Percentiles rank a stretch among this genome's conserved stretches.
Evolutionary conservation across 2,113 vertebrate species (phyloP).

Genomic region (Equus quagga): DNA sequence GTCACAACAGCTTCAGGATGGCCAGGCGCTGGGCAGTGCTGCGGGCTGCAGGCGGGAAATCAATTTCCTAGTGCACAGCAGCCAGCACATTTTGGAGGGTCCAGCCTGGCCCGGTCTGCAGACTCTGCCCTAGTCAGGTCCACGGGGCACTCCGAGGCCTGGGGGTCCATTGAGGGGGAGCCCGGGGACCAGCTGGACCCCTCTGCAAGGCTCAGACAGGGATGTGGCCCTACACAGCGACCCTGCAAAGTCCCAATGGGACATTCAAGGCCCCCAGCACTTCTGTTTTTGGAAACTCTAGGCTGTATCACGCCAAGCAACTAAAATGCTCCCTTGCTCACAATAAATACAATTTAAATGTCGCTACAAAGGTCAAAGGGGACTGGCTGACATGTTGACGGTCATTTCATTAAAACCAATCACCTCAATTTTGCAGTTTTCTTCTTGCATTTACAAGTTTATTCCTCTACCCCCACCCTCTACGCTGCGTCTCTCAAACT

Average conservation of each 20-base stretch:
- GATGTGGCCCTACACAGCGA: accelerated
- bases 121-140: conserved; percentile 46
- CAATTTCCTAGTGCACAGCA: conserved; percentile 76
- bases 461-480: background rate
- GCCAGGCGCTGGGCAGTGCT: conserved; percentile 81
- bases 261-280: background rate
- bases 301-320: background rate
- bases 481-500: background rate
- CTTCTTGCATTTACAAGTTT: background rate
- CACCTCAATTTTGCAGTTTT: background rate
- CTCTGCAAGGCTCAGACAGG: accelerated
- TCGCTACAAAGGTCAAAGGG: background rate
- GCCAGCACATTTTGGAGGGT: conserved; percentile 81
- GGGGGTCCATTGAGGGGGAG: background rate
- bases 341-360: background rate
- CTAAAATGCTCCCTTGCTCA: background rate
- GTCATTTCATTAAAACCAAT: background rate
- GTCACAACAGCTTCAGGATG: conserved; percentile 93
- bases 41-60: conserved; percentile 79
- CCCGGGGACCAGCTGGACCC: accelerated
- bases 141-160: accelerated
- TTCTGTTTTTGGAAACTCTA: background rate
- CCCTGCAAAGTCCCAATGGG: background rate
- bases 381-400: too few species aligned
- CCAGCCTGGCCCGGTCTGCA: conserved; percentile 64